Percentiles rank a stretch among this genome's conserved stretches.
Conservation (phyloP, 2,888 invertebrate species). For the Drosophila ustulata region DNA sequence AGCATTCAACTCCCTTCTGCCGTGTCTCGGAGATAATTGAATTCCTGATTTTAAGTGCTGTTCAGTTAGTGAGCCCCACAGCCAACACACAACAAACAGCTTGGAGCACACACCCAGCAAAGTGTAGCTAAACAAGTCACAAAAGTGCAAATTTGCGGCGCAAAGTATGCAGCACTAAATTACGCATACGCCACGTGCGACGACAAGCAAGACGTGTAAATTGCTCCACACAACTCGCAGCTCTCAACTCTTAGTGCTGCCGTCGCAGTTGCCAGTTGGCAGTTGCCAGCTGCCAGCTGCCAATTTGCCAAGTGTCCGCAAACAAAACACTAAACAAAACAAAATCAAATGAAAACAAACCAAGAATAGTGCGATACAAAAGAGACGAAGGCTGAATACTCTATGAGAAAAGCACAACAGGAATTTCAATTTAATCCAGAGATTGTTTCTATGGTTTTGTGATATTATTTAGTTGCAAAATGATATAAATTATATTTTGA, state of each 20-base stretch:
- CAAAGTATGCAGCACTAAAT: conserved; percentile 80
- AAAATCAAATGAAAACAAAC: conserved; percentile 51
- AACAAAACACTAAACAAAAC: conserved; percentile 58
- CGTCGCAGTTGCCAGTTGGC: conserved; percentile 11
- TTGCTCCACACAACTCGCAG: conserved; percentile 41
- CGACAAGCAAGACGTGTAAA: conserved; percentile 71
- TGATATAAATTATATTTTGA: no score
- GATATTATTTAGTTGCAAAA: no score
- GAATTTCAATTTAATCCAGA: background rate
- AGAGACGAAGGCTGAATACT: conserved; percentile 28
- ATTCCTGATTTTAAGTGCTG: conserved; percentile 81
- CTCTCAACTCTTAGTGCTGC: background rate
- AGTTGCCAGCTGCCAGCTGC: conserved; percentile 51
- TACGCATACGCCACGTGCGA: conserved; percentile 78
- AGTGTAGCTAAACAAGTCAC: conserved; percentile 64
- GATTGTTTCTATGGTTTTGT: no score
- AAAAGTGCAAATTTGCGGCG: conserved; percentile 78
- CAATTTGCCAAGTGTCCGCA: conserved; percentile 81
- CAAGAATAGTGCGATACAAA: background rate
- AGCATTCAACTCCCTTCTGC: conserved; percentile 14
- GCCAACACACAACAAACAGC: background rate
- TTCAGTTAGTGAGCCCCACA: conserved; percentile 50
- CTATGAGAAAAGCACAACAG: background rate
- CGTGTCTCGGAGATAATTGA: conserved; percentile 65
- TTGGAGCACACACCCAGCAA: conserved; percentile 9